These are phyloP conservation scores for Drosophila bunnanda DNA, from an alignment of 2,888 invertebrate genomes.

Conservation along the genomic window DNA sequence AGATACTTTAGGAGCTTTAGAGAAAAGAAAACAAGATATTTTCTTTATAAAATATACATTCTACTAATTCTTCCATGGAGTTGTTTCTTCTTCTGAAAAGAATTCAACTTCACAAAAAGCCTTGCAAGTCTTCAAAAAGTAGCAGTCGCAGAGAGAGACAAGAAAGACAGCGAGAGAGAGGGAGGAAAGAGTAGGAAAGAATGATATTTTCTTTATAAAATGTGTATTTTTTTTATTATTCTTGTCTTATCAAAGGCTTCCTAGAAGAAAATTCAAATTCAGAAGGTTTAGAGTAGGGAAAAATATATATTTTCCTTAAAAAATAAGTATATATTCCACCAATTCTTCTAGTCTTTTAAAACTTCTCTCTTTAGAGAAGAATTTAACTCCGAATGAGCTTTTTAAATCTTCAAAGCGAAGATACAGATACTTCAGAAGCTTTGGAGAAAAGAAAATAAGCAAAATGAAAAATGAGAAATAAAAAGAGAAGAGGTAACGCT, in stretches of 20 bases:
- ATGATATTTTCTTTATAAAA: too few relatives aligned
- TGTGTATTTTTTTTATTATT: too few relatives aligned
- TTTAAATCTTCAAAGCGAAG: not conserved
- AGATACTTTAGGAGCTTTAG: too few relatives aligned
- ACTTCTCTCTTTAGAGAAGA: not conserved
- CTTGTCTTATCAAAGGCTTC: too few relatives aligned
- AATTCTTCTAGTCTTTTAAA: not conserved
- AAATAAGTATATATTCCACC: not conserved
- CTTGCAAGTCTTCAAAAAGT: not conserved
- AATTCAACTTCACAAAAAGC: not conserved
- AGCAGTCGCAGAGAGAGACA: too few relatives aligned
- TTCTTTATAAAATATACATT: not conserved
- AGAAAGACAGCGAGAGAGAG: too few relatives aligned
- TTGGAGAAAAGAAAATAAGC: too few relatives aligned
- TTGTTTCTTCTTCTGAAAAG: not conserved
- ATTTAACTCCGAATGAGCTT: not conserved
- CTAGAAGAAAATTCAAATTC: too few relatives aligned
- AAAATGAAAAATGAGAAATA: too few relatives aligned
- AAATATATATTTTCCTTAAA: too few relatives aligned
- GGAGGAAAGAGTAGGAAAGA: too few relatives aligned
- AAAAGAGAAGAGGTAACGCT: not conserved
- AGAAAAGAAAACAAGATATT: not conserved
- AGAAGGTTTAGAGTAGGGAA: too few relatives aligned
- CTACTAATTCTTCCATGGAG: not conserved
- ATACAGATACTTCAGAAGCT: not conserved